Evolutionary conservation across 2,888 invertebrate species (phyloP).

Genomic region (Pollenia amentaria): DNA sequence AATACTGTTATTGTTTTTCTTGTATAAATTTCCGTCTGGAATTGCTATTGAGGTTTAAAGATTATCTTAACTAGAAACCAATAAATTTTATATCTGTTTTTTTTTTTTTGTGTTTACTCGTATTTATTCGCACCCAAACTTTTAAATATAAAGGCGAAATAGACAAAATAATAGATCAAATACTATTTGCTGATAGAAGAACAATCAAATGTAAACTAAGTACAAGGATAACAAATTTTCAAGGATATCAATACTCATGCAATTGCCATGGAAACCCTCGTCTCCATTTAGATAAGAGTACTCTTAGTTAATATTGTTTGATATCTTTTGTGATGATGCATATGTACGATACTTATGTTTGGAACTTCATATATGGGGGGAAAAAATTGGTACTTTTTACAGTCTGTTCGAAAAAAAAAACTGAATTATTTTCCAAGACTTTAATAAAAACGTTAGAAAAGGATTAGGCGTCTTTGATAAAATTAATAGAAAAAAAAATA

Average conservation of each 20-base stretch:
- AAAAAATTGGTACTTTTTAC: background rate
- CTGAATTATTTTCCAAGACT: background rate
- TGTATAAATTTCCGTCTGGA: conserved; percentile 58
- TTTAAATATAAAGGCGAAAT: conserved; percentile 39
- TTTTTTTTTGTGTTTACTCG: conserved; percentile 59
- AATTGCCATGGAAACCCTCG: conserved; percentile 55
- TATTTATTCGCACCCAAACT: conserved; percentile 55
- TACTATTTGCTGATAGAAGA: conserved; percentile 56
- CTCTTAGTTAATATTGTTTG: conserved; percentile 18
- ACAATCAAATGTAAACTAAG: conserved; percentile 49
- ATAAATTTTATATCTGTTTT: conserved; percentile 79
- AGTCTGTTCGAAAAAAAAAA: conserved; percentile 22
- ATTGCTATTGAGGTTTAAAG: conserved; percentile 73
- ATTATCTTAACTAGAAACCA: conserved; percentile 82
- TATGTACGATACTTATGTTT: background rate
- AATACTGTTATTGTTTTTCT: conserved; percentile 8
- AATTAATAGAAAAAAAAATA: no score
- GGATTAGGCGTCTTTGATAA: no score
- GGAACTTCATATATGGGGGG: background rate
- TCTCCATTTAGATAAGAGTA: background rate
- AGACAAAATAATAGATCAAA: conserved; percentile 68
- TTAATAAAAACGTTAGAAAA: no score
- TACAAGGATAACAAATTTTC: conserved; percentile 43
- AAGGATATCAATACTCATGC: conserved; percentile 34
- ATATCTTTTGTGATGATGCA: conserved; percentile 47